phyloP scores from a whole-genome alignment of 1,140 invertebrate species.

The Antheraea mylitta region DNA sequence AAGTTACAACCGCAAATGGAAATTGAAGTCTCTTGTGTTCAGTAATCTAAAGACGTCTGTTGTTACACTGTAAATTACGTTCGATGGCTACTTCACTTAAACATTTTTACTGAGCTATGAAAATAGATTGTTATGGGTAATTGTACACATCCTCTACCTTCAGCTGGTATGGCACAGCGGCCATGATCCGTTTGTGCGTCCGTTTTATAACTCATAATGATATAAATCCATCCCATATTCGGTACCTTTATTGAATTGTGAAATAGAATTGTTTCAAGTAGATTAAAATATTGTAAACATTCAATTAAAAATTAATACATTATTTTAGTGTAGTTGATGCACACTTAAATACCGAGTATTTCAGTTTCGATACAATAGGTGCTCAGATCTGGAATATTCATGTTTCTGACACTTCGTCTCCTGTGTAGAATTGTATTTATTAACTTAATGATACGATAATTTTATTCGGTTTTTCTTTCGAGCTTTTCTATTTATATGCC shows the following conservation, averaged over 20 bases:
- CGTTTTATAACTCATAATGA: neutral
- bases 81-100: neutral
- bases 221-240: neutral
- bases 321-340: no score
- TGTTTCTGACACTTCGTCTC: no score
- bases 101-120: neutral
- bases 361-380: no score
- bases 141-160: neutral
- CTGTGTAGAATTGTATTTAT: no score
- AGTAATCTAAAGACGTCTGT: neutral
- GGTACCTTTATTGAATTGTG: neutral
- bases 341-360: no score
- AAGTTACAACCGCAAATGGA: neutral
- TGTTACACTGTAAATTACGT: neutral
- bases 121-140: constrained; percentile 2
- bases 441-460: no score
- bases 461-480: no score
- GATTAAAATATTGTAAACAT: no score
- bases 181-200: neutral
- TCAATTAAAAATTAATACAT: no score
- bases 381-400: no score
- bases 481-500: no score
- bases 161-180: neutral
- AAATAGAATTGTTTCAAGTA: no score
- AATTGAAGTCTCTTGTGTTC: neutral